Percentiles rank a stretch among this genome's conserved stretches.
Conservation (phyloP, 2,797 vertebrate genomes). For the Austrolebias charrua region DNA sequence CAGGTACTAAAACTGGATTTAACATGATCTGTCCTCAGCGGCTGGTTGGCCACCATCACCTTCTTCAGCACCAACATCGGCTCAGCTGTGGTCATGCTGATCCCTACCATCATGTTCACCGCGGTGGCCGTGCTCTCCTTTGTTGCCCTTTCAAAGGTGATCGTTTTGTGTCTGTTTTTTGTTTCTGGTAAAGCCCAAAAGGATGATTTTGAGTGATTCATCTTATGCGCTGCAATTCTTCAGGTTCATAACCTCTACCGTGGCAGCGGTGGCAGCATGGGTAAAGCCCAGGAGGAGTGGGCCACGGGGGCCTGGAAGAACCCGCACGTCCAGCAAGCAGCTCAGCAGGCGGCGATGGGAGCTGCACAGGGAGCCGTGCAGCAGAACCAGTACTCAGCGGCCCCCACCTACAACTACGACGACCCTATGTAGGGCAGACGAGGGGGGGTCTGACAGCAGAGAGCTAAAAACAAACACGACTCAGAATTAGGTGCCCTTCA, state of each 20-base stretch:
- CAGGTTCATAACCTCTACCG: slow-evolving; percentile 98
- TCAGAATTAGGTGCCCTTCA: slow-evolving; percentile 72
- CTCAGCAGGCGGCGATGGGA: slow-evolving; percentile 92
- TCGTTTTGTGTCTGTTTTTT: not conserved
- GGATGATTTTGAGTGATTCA: not conserved
- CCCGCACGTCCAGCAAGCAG: slow-evolving; percentile 92
- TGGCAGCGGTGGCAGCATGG: slow-evolving; percentile 93
- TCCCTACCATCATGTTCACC: slow-evolving; percentile 96
- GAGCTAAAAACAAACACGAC: slow-evolving; percentile 66
- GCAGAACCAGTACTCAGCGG: slow-evolving; percentile 89
- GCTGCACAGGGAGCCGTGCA: slow-evolving; percentile 89
- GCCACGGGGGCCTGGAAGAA: slow-evolving; percentile 96
- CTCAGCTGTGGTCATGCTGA: slow-evolving; percentile 95
- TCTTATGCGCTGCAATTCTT: not conserved
- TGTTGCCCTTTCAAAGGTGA: slow-evolving; percentile 94
- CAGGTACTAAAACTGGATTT: too few species aligned
- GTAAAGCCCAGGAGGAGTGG: slow-evolving; percentile 98
- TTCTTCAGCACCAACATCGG: slow-evolving; percentile 96
- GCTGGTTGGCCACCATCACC: slow-evolving; percentile 96
- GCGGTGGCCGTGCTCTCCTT: slow-evolving; percentile 92
- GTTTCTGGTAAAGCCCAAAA: too few species aligned
- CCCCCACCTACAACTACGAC: slow-evolving; percentile 95
- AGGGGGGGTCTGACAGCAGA: slow-evolving; percentile 30
- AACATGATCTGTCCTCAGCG: slow-evolving; percentile 71
- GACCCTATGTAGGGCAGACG: slow-evolving; percentile 90